Conservation (phyloP, 2,888 invertebrate species). For the Disparrhopalites patrizii region DNA sequence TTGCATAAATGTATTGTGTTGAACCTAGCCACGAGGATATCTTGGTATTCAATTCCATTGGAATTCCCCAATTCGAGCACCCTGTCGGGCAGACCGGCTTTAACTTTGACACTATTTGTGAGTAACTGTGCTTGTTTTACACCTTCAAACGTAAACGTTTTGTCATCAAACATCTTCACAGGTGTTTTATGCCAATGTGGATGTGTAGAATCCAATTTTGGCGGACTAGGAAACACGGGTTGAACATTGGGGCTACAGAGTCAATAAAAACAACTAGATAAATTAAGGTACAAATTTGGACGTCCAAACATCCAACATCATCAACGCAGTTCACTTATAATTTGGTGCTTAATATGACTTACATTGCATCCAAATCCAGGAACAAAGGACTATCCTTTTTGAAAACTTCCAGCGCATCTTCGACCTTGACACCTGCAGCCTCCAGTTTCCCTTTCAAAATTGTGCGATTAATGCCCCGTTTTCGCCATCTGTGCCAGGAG, state of each 20-base stretch:
- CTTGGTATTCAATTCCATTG: slow-evolving; percentile 40
- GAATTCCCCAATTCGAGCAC: slow-evolving; percentile 38
- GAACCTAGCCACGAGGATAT: slow-evolving; percentile 44
- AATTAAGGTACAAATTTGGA: not conserved
- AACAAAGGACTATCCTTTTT: slow-evolving; percentile 26
- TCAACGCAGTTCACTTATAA: not conserved
- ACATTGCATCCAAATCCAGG: slow-evolving; percentile 37
- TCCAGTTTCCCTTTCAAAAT: slow-evolving; percentile 58
- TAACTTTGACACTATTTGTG: slow-evolving; percentile 51
- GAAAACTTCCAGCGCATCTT: slow-evolving; percentile 61
- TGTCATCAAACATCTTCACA: slow-evolving; percentile 39
- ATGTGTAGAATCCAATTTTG: slow-evolving; percentile 32
- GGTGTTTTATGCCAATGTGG: slow-evolving; percentile 49
- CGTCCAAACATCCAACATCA: too few species aligned
- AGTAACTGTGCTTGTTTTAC: slow-evolving; percentile 51
- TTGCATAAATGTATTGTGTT: not conserved
- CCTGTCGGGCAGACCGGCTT: slow-evolving; percentile 50
- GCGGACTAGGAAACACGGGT: slow-evolving; percentile 38
- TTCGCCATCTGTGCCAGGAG: slow-evolving; percentile 65
- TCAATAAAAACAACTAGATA: not conserved
- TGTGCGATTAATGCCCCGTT: slow-evolving; percentile 58
- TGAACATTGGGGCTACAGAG: slow-evolving; percentile 29
- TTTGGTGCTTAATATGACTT: slow-evolving; percentile 17
- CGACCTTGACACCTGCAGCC: slow-evolving; percentile 59
- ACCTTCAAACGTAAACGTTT: slow-evolving; percentile 49